phyloP scores from a whole-genome alignment of 2,113 vertebrate genomes.

The Callithrix jacchus region DNA sequence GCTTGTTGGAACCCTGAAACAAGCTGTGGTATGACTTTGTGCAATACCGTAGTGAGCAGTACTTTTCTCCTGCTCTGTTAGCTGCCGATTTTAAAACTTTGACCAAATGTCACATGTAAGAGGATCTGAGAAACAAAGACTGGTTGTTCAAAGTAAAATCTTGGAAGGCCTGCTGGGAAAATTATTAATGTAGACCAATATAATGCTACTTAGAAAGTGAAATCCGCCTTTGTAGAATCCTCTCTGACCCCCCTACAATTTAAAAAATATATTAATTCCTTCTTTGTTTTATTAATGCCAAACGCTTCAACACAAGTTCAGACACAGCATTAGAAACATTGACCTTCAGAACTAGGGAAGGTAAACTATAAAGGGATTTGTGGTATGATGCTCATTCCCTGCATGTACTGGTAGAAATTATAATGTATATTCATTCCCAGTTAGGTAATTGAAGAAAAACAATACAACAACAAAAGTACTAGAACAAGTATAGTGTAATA shows the following conservation, averaged over 20 bases:
- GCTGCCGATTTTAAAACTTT: slow-evolving; percentile 83
- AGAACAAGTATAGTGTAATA: background rate
- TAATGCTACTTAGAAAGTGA: slow-evolving; percentile 86
- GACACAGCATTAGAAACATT: slow-evolving; percentile 71
- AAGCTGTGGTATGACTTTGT: slow-evolving; percentile 68
- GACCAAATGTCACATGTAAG: slow-evolving; percentile 83
- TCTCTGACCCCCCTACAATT: slow-evolving; percentile 34
- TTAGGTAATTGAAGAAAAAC: background rate
- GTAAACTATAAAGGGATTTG: background rate
- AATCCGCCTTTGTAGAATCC: slow-evolving; percentile 80
- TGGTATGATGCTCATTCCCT: background rate
- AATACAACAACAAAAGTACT: background rate
- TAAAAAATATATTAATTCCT: slow-evolving; percentile 80
- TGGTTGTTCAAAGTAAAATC: slow-evolving; percentile 84
- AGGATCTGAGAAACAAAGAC: slow-evolving; percentile 88
- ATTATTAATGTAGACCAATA: slow-evolving; percentile 87
- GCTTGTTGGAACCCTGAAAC: slow-evolving; percentile 12
- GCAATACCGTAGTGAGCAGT: slow-evolving; percentile 48
- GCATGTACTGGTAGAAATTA: background rate
- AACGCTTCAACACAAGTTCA: slow-evolving; percentile 82
- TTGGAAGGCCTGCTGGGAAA: slow-evolving; percentile 87
- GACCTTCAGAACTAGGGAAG: slow-evolving; percentile 71
- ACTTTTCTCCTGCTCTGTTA: slow-evolving; percentile 72
- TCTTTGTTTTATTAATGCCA: slow-evolving; percentile 81
- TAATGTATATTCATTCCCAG: background rate